Conservation (phyloP, 2,888 invertebrate genomes). For the Marasmarcha lunaedactyla region DNA sequence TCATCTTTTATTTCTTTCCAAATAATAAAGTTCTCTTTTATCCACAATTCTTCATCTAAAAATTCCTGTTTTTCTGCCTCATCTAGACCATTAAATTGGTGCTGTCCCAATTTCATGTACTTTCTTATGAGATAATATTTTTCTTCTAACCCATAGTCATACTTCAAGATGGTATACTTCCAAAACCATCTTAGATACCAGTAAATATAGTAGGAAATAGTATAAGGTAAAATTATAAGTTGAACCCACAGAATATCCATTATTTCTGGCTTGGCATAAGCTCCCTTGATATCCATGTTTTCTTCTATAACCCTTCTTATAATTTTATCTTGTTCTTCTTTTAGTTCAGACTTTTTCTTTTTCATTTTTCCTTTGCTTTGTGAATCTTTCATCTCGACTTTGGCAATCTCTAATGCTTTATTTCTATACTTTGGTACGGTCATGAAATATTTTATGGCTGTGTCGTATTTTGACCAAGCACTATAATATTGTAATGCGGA, state of each 20-base stretch:
- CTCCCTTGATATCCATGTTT: slow-evolving; percentile 94
- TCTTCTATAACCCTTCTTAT: slow-evolving; percentile 87
- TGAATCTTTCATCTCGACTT: slow-evolving; percentile 67
- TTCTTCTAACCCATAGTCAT: slow-evolving; percentile 85
- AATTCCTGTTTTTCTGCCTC: slow-evolving; percentile 81
- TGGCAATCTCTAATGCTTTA: slow-evolving; percentile 78
- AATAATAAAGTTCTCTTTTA: slow-evolving; percentile 78
- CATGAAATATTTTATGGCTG: slow-evolving; percentile 89
- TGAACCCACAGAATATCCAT: slow-evolving; percentile 87
- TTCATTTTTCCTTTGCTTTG: slow-evolving; percentile 65
- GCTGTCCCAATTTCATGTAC: slow-evolving; percentile 77
- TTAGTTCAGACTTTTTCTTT: slow-evolving; percentile 73
- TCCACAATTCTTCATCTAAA: slow-evolving; percentile 84
- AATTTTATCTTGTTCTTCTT: slow-evolving; percentile 83
- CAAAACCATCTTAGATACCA: slow-evolving; percentile 88
- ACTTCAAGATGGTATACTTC: slow-evolving; percentile 79
- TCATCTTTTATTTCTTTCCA: slow-evolving; percentile 90
- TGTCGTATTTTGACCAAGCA: slow-evolving; percentile 82
- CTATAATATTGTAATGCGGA: slow-evolving; percentile 88
- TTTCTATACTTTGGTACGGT: slow-evolving; percentile 89
- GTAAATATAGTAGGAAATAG: slow-evolving; percentile 74
- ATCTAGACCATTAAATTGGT: slow-evolving; percentile 79
- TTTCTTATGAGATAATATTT: slow-evolving; percentile 87
- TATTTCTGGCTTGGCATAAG: slow-evolving; percentile 87
- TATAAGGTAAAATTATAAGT: slow-evolving; percentile 82